Evolutionary conservation across 2,797 vertebrate species (phyloP).

Genomic region (Allobates femoralis): DNA sequence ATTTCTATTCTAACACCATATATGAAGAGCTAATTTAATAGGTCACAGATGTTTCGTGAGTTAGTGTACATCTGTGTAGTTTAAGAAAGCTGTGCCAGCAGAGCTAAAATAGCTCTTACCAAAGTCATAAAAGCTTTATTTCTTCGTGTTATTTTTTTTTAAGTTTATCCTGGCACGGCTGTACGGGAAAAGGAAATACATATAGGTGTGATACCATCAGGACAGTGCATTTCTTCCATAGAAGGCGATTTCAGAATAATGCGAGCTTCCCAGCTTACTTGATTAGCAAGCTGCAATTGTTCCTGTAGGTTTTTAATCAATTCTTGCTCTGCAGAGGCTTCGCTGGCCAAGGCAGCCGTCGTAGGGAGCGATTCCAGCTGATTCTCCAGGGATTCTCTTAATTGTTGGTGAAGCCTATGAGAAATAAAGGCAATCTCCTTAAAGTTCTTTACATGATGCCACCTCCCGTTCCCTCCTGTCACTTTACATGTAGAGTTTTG

Average conservation of each 20-base stretch:
- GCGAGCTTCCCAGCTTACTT: conserved; percentile 74
- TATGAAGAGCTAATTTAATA: conserved; percentile 64
- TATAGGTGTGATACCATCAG: conserved; percentile 28
- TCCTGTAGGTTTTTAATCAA: conserved; percentile 85
- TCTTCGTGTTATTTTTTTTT: conserved; percentile 35
- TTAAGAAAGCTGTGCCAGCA: conserved; percentile 63
- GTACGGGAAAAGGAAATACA: neutral
- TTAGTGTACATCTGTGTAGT: conserved; percentile 63
- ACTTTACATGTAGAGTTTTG: conserved; percentile 39
- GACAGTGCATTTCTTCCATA: neutral
- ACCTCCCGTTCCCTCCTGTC: conserved; percentile 1
- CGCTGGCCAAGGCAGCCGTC: conserved; percentile 67
- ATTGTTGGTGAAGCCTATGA: conserved; percentile 84
- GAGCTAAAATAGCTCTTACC: conserved; percentile 62
- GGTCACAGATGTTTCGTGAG: conserved; percentile 64
- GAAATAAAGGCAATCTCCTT: conserved; percentile 62
- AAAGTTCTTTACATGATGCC: conserved; percentile 26
- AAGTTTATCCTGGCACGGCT: conserved; percentile 26
- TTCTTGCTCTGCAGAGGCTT: conserved; percentile 74
- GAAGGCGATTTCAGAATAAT: conserved; percentile 37
- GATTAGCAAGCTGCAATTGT: conserved; percentile 82
- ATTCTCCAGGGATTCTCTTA: conserved; percentile 84
- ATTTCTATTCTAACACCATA: conserved; percentile 61
- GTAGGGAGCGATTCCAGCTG: conserved; percentile 80
- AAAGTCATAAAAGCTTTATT: conserved; percentile 59